phyloP scores from a whole-genome alignment of 2,113 vertebrate species.

The Cathartes aura region DNA sequence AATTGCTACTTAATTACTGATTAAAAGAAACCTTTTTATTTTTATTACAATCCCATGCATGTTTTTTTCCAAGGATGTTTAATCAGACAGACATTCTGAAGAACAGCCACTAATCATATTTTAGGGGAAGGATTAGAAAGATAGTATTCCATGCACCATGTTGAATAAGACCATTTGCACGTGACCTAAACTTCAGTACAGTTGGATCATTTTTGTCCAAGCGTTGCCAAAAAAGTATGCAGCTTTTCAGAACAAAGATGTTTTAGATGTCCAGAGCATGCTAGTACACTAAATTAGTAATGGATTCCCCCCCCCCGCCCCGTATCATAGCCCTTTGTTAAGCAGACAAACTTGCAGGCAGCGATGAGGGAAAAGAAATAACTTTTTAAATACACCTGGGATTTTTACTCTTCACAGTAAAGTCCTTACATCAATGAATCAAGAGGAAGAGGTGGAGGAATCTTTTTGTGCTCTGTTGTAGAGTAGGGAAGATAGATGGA shows the following conservation, averaged over 20 bases:
- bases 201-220: neutral
- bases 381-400: neutral
- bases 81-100: slow-evolving; percentile 24
- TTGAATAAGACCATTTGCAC: neutral
- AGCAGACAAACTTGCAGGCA: neutral
- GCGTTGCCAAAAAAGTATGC: neutral
- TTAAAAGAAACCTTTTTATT: slow-evolving; percentile 44
- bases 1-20: slow-evolving; percentile 60
- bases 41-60: slow-evolving; percentile 22
- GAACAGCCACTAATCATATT: slow-evolving; percentile 26
- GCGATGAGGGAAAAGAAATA: neutral
- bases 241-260: neutral
- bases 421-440: neutral
- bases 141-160: neutral
- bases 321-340: neutral
- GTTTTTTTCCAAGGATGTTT: slow-evolving; percentile 16
- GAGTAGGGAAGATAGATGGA: neutral
- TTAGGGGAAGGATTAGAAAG: slow-evolving; percentile 15
- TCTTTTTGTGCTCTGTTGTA: neutral
- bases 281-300: neutral
- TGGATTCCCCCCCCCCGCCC: neutral
- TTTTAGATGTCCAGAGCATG: neutral
- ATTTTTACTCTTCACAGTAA: neutral
- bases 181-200: neutral
- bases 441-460: neutral